Evolutionary conservation across 1,140 invertebrate genomes (phyloP), one percentile per base, ranked within the genome.

Genomic region (Lordiphosa clarofinis): DNA sequence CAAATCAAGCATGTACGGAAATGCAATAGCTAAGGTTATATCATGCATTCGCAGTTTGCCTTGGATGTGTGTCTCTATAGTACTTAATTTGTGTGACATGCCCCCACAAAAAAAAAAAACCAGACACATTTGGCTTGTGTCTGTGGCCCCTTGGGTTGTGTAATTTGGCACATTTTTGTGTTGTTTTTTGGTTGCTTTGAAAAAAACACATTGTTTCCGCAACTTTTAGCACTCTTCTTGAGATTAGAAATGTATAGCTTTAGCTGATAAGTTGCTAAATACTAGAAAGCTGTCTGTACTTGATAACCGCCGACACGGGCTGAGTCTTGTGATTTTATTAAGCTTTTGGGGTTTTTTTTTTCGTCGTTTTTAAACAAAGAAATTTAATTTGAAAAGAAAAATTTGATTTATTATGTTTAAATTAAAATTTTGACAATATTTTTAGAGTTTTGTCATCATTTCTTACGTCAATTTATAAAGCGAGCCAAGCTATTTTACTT

Each of bases 201-300:
- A 46, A 61, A 42, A 46, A 61, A 33, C 43, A 42, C 13, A 35
- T 37, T 35, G 42, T 66, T 65, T 56, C 50, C 43, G 13, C 24
- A 66, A 53, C 53, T 66, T 50, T 62, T 50, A 49, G 36, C 56
- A 66, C 66, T 57, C 66, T 57, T 19, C 13, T 62, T 21, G 12
- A 37, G 48, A 62, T 64, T 62, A 44, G 61, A 69, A 60, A 49
- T 35, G 56, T 54, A 61, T 61, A 61, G 52, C 36, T 19, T 24
- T 21, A 33, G 54, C 65, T 60, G 70, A 68, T 73, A 79, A 72
- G 42, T 42, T 37, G 39, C 36, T 24, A 37, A 40, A 57, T 15
- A 56, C 62, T 46, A 56, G 48, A 54, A 81, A 81, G 50, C 71
- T 72, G 76, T 81, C 76, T 81, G 62, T 64, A 48, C 69, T 60